These are phyloP conservation scores for zebrafish (Danio rerio) DNA, from an alignment of 2,113 vertebrate species.

Conservation along the genomic window DNA sequence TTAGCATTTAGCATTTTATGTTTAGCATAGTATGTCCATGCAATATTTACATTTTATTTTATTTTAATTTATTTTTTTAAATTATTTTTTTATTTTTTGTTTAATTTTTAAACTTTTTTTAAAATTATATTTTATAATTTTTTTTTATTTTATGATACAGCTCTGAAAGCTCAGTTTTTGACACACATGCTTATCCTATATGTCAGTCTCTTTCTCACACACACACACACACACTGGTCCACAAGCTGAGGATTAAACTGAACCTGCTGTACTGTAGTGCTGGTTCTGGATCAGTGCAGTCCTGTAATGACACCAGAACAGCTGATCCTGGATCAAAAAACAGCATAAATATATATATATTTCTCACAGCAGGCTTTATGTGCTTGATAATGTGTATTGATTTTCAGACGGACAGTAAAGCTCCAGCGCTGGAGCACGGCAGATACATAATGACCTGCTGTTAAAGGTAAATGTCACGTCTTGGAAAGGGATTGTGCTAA, in stretches of 20 bases:
- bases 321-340: conserved; percentile 6
- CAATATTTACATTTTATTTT: too few relatives aligned
- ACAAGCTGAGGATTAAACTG: background rate
- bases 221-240: conserved; percentile 8
- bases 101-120: too few relatives aligned
- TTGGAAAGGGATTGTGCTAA: conserved; percentile 1
- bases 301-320: background rate
- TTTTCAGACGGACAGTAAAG: conserved; percentile 12
- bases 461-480: conserved; percentile 30
- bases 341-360: background rate
- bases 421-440: background rate
- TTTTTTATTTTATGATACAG: too few relatives aligned
- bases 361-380: background rate
- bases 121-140: too few relatives aligned
- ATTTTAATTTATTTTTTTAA: too few relatives aligned
- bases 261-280: conserved; percentile 6
- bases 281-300: background rate
- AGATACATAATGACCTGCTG: conserved; percentile 18
- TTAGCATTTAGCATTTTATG: too few relatives aligned
- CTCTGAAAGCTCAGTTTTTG: too few relatives aligned
- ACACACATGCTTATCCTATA: too few relatives aligned
- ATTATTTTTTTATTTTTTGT: background rate
- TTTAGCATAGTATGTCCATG: too few relatives aligned
- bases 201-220: too few relatives aligned
- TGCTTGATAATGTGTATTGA: conserved; percentile 19